Base-by-base conservation (phyloP, 2,888 invertebrate species). In the Gymnoscelis rufifasciata region DNA sequence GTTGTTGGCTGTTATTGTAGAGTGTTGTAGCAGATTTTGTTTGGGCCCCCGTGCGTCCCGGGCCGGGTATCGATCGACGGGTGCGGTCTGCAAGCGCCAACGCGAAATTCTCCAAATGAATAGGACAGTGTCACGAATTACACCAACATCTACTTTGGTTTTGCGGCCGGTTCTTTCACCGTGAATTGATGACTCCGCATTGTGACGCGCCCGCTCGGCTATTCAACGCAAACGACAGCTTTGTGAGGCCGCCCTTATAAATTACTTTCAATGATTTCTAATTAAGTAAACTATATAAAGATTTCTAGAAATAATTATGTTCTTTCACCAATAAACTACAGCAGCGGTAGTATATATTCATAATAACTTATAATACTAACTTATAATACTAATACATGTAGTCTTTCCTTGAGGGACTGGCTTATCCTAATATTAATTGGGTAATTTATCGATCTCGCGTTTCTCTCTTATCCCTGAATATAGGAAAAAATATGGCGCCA, bases 41-140 rank as follows among this genome's bases (percentile, higher is more conserved):
- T 31, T 15, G 10, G 27, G 33, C 14, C 29, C 27, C 5, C 19
- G 19, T 19, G 38, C 12, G 40, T 19, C 40, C 39, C 33, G 33
- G 43, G 39, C 36, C 48, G 39, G 48, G 36, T 50, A 57, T 57
- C 53, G 57, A 55, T 54, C 54, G 46, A 30, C 52, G 48, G 48
- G 44, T 51, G 47, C 49, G 51, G 51, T 42, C 47, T 42, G 46
- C 46, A 49, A 49, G 49, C 54, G 52, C 51, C 51, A 40, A 45
- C 45, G 49, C 51, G 37, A 29, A 29, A n/a, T 51, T 43, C 44
- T 52, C 47, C 28, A 26, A 49, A 54, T 46, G 56, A 56, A 56
- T 49, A 49, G 57, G 48, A 40, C 40, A 51, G 43, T 50, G 54
- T 51, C 57, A 58, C 57, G 57, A 55, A 51, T 51, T 52, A 51